Percentiles rank a stretch among this genome's conserved stretches.
These are phyloP conservation scores for Euschistus heros DNA, from an alignment of 1,140 invertebrate genomes.

Conservation along the genomic window DNA sequence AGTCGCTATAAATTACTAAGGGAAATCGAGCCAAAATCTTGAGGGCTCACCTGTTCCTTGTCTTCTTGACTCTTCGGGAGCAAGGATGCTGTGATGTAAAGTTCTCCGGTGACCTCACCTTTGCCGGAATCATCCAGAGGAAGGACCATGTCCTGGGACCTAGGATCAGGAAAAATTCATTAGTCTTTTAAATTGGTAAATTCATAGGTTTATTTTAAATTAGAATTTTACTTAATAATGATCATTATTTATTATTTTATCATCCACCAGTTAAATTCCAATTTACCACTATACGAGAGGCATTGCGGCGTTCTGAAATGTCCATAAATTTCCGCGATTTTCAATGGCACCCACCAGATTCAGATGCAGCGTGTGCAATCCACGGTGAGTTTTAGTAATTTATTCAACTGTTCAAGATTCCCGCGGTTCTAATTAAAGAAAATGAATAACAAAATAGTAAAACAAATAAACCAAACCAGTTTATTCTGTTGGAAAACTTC, in stretches of 20 bases:
- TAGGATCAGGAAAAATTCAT: constrained; percentile 31
- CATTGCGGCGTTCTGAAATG: too few relatives aligned
- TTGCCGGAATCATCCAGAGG: constrained; percentile 60
- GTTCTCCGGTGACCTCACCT: constrained; percentile 65
- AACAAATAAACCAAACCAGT: too few relatives aligned
- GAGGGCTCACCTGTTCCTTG: constrained; percentile 71
- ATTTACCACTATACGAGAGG: neutral
- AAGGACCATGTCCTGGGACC: constrained; percentile 65
- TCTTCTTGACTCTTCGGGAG: constrained; percentile 84
- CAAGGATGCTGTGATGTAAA: constrained; percentile 67
- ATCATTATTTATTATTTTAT: neutral
- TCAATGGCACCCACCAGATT: too few relatives aligned
- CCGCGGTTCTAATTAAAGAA: too few relatives aligned
- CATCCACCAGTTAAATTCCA: neutral
- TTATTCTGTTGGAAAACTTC: too few relatives aligned
- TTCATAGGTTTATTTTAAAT: neutral
- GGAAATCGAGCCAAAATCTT: too few relatives aligned
- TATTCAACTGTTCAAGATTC: too few relatives aligned
- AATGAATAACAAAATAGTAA: too few relatives aligned
- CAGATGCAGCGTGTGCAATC: too few relatives aligned
- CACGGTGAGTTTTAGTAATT: too few relatives aligned
- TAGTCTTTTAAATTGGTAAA: neutral
- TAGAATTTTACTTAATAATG: neutral
- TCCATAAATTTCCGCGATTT: too few relatives aligned
- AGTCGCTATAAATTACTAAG: too few relatives aligned